Percentiles rank a stretch among this genome's conserved stretches.
phyloP scores from a whole-genome alignment of 2,888 invertebrate species.

The Noctuana brunneofusca region DNA sequence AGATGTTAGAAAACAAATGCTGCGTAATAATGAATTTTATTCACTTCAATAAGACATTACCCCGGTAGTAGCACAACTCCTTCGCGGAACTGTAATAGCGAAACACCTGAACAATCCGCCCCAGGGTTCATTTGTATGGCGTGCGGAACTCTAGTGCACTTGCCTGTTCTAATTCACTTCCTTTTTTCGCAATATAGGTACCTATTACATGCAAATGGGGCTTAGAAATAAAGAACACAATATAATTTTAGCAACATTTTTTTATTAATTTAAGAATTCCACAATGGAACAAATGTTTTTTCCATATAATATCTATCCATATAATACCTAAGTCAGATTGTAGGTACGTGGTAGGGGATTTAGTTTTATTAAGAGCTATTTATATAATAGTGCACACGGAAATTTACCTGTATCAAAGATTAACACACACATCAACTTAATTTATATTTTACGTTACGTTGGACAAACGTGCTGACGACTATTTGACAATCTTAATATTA shows the following conservation, averaged over 20 bases:
- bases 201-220: too few relatives aligned
- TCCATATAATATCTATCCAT: slow-evolving; percentile 76
- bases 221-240: slow-evolving; percentile 60
- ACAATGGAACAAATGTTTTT: slow-evolving; percentile 79
- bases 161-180: too few relatives aligned
- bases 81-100: too few relatives aligned
- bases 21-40: too few relatives aligned
- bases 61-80: too few relatives aligned
- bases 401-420: slow-evolving; percentile 66
- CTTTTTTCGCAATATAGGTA: too few relatives aligned
- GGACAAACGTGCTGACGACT: slow-evolving; percentile 36
- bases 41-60: too few relatives aligned
- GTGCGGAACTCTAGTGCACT: too few relatives aligned
- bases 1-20: too few relatives aligned
- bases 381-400: slow-evolving; percentile 63
- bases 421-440: slow-evolving; percentile 39
- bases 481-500: slow-evolving; percentile 15
- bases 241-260: slow-evolving; percentile 82
- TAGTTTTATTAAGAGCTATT: slow-evolving; percentile 35
- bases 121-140: too few relatives aligned
- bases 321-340: slow-evolving; percentile 74
- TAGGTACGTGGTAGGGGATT: slow-evolving; percentile 65
- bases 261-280: slow-evolving; percentile 83
- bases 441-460: slow-evolving; percentile 20
- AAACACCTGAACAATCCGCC: too few relatives aligned